A percentile compares a stretch with the other conserved stretches of the same genome.
Evolutionary conservation across 2,797 vertebrate species (phyloP).

Genomic region (Toxotes lorentzi): DNA sequence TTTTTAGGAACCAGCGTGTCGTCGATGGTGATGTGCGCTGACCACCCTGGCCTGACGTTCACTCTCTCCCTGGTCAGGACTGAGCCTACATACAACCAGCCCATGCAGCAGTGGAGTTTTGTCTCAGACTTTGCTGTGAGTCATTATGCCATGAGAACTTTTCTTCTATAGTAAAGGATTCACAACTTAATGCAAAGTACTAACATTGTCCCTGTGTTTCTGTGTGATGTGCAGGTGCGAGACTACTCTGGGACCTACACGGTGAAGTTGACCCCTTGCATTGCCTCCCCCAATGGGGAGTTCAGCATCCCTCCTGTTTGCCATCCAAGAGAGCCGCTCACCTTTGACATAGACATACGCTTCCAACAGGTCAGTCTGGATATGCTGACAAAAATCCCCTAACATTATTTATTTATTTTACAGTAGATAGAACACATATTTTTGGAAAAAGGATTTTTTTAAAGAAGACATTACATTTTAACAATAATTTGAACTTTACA

Average conservation of each 20-base stretch:
- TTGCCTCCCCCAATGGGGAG: constrained; percentile 87
- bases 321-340: constrained; percentile 87
- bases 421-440: neutral
- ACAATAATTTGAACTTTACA: neutral
- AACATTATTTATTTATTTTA: neutral
- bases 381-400: neutral
- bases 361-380: constrained; percentile 88
- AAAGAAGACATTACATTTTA: neutral
- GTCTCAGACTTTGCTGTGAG: constrained; percentile 90
- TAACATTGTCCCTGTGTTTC: neutral
- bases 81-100: constrained; percentile 89
- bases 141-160: constrained; percentile 11
- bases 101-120: constrained; percentile 91
- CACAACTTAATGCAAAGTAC: neutral
- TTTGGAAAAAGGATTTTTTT: neutral
- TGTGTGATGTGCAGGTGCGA: constrained; percentile 79
- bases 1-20: constrained; percentile 85
- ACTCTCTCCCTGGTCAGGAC: constrained; percentile 86
- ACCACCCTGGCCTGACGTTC: constrained; percentile 88
- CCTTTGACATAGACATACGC: constrained; percentile 90
- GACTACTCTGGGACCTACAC: constrained; percentile 91
- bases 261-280: constrained; percentile 88
- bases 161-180: neutral
- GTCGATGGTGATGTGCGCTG: constrained; percentile 88
- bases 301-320: constrained; percentile 87